Base-by-base conservation (phyloP, 1,140 invertebrate species). In the Aphidius ervi region DNA sequence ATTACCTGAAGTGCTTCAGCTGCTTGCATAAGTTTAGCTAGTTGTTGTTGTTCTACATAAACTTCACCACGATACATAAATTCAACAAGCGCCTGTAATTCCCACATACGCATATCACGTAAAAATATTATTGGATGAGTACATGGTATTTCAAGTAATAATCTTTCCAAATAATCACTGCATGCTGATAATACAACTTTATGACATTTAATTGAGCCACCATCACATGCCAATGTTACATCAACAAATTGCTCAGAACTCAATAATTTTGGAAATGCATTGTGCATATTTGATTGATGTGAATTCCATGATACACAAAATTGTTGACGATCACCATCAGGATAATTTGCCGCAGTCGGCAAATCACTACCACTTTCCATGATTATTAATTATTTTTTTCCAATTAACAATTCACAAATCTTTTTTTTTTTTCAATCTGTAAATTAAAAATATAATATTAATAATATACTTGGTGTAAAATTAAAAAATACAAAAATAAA, bases 11-110 rank as follows among this genome's bases (percentile, higher is more conserved):
- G 75, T 57, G 88, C 87, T 73, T 93, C 90, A 2, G 91, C 92
- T 10, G 90, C 91, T 69, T 89, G 87, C 56, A 93, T 81, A 10
- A 94, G 76, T 65, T 87, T 88, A 49, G 88, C 86, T 9, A 94
- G 75, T 61, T 92, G 88, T 48, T 92, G 89, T 68, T 93, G 88
- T 46, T 88, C 88, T 6, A 93, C 90, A 70, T 91, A 92, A 43
- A 92, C 90, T 75, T 93, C 90, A 5, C 91, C 91, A 67, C 89
- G 89, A 76, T 93, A 93, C 90, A 93, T 93, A 68, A 93, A 93
- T 70, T 92, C 90, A 9, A 93, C 89, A 8, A 93, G 74, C 0
- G 90, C 89, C 68, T 91, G 90, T 68, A 92, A 86, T 68, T 93
- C 90, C 82, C 89, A 84, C 76, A 79, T 79, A 55, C 74, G 71